These are phyloP conservation scores for Bambusicola thoracicus DNA, from an alignment of 2,113 vertebrate species.

Conservation along the genomic window DNA sequence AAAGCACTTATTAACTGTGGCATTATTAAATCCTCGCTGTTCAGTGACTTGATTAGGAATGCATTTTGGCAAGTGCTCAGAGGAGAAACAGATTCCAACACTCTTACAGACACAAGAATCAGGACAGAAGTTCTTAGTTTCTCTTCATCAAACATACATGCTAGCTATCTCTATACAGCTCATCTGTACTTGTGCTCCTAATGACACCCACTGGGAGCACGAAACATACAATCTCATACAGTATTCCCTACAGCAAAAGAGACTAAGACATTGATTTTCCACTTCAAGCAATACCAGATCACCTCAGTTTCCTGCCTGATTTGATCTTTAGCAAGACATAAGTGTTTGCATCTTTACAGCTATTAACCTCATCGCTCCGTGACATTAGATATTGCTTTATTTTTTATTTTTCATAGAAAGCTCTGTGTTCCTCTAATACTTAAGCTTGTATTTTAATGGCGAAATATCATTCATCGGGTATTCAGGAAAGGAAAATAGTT, in stretches of 20 bases:
- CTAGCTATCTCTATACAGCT: not conserved
- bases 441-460: not conserved
- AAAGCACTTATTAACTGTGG: not conserved
- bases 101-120: not conserved
- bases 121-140: not conserved
- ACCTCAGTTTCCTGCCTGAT: not conserved
- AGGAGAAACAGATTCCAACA: not conserved
- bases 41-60: not conserved
- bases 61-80: not conserved
- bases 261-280: slow-evolving; percentile 15
- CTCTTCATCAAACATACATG: not conserved
- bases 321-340: not conserved
- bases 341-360: not conserved
- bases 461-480: not conserved
- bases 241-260: slow-evolving; percentile 31
- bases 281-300: slow-evolving; percentile 13
- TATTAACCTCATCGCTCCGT: not conserved
- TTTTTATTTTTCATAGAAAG: not conserved
- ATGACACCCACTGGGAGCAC: slow-evolving; percentile 45
- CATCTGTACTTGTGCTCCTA: slow-evolving; percentile 15
- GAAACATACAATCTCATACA: not conserved
- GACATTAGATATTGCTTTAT: not conserved
- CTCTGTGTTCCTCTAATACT: not conserved
- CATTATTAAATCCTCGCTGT: not conserved
- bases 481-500: not conserved